Conservation (phyloP, 2,797 vertebrate genomes). For the Lutjanus argentimaculatus region DNA sequence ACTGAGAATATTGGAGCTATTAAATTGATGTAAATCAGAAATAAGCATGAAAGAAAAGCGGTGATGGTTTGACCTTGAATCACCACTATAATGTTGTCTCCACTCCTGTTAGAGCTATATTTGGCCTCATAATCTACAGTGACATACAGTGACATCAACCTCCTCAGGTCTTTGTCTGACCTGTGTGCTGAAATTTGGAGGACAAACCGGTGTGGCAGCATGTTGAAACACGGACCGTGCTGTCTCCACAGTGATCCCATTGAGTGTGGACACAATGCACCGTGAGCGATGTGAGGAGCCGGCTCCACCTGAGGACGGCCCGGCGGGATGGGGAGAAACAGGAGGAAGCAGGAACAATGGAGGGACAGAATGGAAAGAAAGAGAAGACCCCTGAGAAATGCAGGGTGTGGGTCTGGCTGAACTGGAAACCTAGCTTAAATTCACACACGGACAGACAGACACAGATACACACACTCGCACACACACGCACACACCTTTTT, state of each 20-base stretch:
- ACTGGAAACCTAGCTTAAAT: constrained; percentile 62
- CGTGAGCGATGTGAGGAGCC: constrained; percentile 70
- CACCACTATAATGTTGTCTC: not conserved
- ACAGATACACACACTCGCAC: constrained; percentile 18
- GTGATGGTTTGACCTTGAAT: not conserved
- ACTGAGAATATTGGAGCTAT: not conserved
- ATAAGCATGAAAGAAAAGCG: not conserved
- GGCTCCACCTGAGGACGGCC: constrained; percentile 65
- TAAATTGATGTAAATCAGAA: not conserved
- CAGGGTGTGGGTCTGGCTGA: constrained; percentile 67
- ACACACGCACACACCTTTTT: constrained; percentile 10
- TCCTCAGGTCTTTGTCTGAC: constrained; percentile 47
- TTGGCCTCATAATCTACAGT: constrained; percentile 2
- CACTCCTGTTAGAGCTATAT: not conserved
- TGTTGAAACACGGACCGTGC: constrained; percentile 37
- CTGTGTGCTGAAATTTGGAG: constrained; percentile 35
- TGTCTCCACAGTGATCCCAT: constrained; percentile 67
- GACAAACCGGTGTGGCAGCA: constrained; percentile 19
- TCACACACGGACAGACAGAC: constrained; percentile 23
- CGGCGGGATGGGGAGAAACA: constrained; percentile 44
- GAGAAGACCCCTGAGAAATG: constrained; percentile 85
- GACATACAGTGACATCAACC: constrained; percentile 36
- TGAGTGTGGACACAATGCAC: constrained; percentile 70
- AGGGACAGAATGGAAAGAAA: constrained; percentile 79
- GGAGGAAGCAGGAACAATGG: constrained; percentile 80